Evolutionary conservation across 2,888 invertebrate genomes (phyloP).

Genomic region (Archips crataeganus): DNA sequence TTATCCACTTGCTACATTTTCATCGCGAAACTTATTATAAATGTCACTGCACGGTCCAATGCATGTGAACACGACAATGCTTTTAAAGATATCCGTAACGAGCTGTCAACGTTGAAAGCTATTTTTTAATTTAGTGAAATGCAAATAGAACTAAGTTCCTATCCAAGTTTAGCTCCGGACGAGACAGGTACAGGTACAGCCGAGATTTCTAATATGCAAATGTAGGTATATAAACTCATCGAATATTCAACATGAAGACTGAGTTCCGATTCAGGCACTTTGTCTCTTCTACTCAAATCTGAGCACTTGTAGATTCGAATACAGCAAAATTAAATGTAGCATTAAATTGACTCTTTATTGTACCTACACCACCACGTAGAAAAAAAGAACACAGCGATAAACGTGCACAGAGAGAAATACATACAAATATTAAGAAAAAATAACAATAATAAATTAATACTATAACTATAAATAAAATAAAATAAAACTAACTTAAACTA

Average conservation of each 20-base stretch:
- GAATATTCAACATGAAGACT: conserved; percentile 29
- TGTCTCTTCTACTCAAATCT: conserved; percentile 2
- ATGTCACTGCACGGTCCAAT: background rate
- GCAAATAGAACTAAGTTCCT: conserved; percentile 5
- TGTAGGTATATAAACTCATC: conserved; percentile 24
- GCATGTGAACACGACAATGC: background rate
- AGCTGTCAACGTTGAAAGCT: background rate
- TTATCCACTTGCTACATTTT: background rate
- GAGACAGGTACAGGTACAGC: background rate
- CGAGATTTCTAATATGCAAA: conserved; percentile 14
- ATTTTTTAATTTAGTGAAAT: conserved; percentile 20
- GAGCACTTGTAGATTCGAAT: background rate
- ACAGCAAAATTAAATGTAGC: conserved; percentile 3
- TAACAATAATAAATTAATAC: too few species aligned
- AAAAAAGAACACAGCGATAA: too few species aligned
- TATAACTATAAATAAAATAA: too few species aligned
- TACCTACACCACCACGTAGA: too few species aligned
- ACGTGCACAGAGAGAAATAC: too few species aligned
- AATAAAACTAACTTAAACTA: too few species aligned
- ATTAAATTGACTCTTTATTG: too few species aligned
- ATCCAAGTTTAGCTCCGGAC: background rate
- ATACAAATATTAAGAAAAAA: too few species aligned
- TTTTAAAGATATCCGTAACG: background rate
- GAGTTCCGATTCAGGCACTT: background rate
- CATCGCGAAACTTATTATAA: background rate